Conservation (phyloP, 2,888 invertebrate genomes). For the Tipula confusa region DNA sequence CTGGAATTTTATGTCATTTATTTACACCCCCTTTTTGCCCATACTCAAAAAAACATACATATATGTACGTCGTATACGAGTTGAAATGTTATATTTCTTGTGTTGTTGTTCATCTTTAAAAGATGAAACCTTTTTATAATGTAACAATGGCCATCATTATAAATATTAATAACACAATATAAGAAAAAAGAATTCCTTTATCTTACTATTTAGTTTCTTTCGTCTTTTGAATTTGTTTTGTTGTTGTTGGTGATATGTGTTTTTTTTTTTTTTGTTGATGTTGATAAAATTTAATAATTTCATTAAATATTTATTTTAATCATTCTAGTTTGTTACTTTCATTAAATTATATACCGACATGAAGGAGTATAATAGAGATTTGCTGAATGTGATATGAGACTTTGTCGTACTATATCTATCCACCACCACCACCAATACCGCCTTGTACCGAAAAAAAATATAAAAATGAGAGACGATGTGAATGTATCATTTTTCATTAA, state of each 20-base stretch:
- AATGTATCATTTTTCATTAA: conserved; percentile 13
- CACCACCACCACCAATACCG: neutral
- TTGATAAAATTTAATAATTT: conserved; percentile 15
- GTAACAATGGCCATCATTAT: conserved; percentile 20
- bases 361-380: neutral
- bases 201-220: neutral
- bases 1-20: neutral
- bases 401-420: neutral
- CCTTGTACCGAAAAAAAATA: neutral
- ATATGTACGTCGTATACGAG: neutral
- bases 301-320: conserved; percentile 25
- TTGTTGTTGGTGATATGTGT: too few relatives aligned
- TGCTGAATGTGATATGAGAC: neutral
- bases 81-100: neutral
- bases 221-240: neutral
- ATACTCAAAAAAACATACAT: neutral
- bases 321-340: conserved; percentile 1
- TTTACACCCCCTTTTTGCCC: neutral
- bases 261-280: neutral
- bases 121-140: neutral
- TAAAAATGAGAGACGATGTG: neutral
- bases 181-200: conserved; percentile 25
- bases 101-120: neutral
- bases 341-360: neutral
- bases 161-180: conserved; percentile 25